Base-by-base conservation (phyloP, 2,888 invertebrate species). In the Alcis repandata region DNA sequence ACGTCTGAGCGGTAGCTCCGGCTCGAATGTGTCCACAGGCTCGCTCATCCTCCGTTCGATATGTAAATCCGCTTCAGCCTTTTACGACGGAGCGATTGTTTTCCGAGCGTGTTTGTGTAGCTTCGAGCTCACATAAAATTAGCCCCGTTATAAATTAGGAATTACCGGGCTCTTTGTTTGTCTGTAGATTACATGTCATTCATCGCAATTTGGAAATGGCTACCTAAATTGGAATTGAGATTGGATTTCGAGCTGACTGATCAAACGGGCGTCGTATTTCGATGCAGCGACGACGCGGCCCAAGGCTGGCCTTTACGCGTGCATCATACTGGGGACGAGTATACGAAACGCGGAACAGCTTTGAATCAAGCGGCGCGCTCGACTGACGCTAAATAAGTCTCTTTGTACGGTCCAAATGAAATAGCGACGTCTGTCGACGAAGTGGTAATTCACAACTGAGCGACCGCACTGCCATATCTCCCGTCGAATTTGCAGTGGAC, bases 1-100 rank as follows among this genome's bases (percentile, higher is more conserved):
- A 80, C 80, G 75, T 77, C 70, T 75, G 74, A 73, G 75, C 74
- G 41, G 41, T 19, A 13, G 19, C 43, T 43, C 43, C 45, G 56
- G 67, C 63, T 68, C 66, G 57, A 56, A 61, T 59, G 56, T 64
- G 69, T 73, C 72, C 67, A 60, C 67, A 40, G 49, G 40, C 68
- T 27, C 59, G 46, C 64, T 52, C 62, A 63, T 60, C 59, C 54
- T 60, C 59, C 54, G 43, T 56, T 62, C 59, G 40, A 52, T 70
- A 70, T 70, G 65, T 63, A 70, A 70, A 70, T 70, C 62, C 59
- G 52, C 57, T 63, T 63, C 33, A 64, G 60, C 61, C 60, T 64
- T 57, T 48, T 60, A 59, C 53, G 58, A 62, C 59, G 53, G 38
- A 22, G 32, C 65, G 56, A 64, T 64, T 64, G 64, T 59, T 64